Percentiles rank a stretch among this genome's conserved stretches.
Evolutionary conservation across 2,888 invertebrate species (phyloP).

Genomic region (Ophion obscuratus): DNA sequence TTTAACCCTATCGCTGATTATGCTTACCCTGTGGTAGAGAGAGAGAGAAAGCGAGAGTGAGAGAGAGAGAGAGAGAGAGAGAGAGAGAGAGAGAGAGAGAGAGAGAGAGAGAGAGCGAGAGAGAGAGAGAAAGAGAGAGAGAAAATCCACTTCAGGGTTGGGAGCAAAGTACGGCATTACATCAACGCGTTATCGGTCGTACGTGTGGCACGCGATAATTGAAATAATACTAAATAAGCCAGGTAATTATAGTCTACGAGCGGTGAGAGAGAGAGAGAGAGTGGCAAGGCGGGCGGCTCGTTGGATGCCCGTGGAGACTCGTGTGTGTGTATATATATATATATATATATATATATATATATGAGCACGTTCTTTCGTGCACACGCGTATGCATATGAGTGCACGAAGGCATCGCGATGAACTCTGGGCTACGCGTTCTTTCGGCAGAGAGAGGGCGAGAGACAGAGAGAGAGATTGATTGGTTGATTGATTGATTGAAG

Average conservation of each 20-base stretch:
- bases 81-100: constrained; percentile 37
- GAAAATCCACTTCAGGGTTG: constrained; percentile 31
- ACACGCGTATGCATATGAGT: constrained; percentile 33
- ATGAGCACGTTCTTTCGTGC: background rate
- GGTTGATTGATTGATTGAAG: too few species aligned
- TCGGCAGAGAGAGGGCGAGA: constrained; percentile 41
- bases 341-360: constrained; percentile 7
- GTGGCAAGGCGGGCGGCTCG: constrained; percentile 45
- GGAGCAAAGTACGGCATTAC: constrained; percentile 53
- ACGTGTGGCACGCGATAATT: constrained; percentile 81
- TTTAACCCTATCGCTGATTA: constrained; percentile 40
- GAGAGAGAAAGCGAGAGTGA: constrained; percentile 36
- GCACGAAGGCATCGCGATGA: constrained; percentile 67
- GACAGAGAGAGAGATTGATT: constrained; percentile 40
- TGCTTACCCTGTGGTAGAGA: constrained; percentile 17
- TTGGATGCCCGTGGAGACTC: constrained; percentile 59
- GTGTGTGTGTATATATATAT: background rate
- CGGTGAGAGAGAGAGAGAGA: constrained; percentile 63
- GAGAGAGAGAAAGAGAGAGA: constrained; percentile 30
- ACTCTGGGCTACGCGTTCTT: constrained; percentile 56
- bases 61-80: constrained; percentile 39
- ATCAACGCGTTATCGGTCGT: constrained; percentile 71
- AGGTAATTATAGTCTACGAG: constrained; percentile 77
- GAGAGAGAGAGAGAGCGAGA: constrained; percentile 43
- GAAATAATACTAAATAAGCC: constrained; percentile 81